Base-by-base conservation (phyloP, 1,140 invertebrate species). In the Ditylenchus dipsaci region DNA sequence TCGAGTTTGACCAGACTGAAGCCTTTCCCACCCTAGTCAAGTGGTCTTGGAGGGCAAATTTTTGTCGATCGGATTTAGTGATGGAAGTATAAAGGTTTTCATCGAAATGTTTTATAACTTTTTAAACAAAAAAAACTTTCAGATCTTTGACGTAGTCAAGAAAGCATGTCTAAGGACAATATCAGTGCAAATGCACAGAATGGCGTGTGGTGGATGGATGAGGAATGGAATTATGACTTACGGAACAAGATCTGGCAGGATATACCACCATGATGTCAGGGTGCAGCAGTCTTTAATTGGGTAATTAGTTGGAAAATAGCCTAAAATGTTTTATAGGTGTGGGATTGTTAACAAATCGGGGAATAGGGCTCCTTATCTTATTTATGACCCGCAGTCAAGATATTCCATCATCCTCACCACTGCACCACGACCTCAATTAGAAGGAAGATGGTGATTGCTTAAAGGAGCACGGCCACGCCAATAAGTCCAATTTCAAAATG, bases 221-320 rank as follows among this genome's bases (percentile, higher is more conserved):
- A 15, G 45, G n/a, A 61, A 73, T 13, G 59, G 68, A 33, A 49
- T 57, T 47, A 15, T 49, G 76, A 77, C 87, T 21, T 92, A 90
- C 81, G 95, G 94, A 5, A 90, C 89, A 70, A 87, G 92, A 65
- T 89, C 88, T 82, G 94, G 95, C 11, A 87, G 88, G 78, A 92
- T 98, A 60, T 89, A 93, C 72, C 91, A 97, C 80, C 93, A 97
- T 81, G 95, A 98, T 86, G 93, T 98, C 0, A 85, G 95, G 47
- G 88, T 91, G 74, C 85, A 91, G 0, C 88, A 96, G 21, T 93
- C 96, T 83, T 87, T 89, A 61, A 86, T 95, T 13, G 86, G 87
- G 71, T 21, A 88, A 88, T 26, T 38, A 3, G 3, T 38, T 5
- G 33, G 33, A 38, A 38, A 38, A 5, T 38, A 38, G 3, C 3